Percentiles rank a stretch among this genome's conserved stretches.
Evolutionary conservation across 2,888 invertebrate species (phyloP).

Genomic region (Itoplectis maculator): DNA sequence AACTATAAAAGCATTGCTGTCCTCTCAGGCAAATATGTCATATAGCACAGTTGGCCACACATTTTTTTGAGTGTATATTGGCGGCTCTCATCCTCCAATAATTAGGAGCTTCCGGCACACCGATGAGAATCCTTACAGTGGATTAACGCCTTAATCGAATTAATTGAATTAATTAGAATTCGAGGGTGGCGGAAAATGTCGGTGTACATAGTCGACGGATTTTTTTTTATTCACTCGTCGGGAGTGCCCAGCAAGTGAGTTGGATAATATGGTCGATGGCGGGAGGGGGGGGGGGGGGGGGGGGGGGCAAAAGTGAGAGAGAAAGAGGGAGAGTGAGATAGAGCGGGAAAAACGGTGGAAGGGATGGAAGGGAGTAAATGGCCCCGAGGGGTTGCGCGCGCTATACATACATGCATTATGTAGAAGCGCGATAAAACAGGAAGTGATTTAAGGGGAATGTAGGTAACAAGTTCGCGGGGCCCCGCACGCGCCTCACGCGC

Average conservation of each 20-base stretch:
- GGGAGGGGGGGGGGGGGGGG: no score
- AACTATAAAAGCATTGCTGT: no score
- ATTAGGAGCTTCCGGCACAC: not conserved
- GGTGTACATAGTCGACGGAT: not conserved
- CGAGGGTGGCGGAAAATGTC: not conserved
- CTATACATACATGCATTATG: constrained; percentile 64
- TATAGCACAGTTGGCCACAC: no score
- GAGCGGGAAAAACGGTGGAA: constrained; percentile 1
- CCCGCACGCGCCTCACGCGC: constrained; percentile 34
- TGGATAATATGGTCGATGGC: no score
- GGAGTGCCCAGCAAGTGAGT: no score
- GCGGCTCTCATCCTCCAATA: no score
- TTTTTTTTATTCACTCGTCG: constrained; percentile 18
- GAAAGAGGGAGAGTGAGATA: constrained; percentile 41
- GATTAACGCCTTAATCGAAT: constrained; percentile 27
- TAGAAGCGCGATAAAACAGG: constrained; percentile 71
- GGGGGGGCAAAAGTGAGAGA: constrained; percentile 1
- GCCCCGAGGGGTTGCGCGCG: constrained; percentile 10
- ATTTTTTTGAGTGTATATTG: no score
- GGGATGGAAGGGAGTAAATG: constrained; percentile 37
- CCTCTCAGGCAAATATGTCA: no score
- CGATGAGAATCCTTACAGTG: not conserved
- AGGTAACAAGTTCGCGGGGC: constrained; percentile 80
- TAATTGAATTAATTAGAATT: not conserved
- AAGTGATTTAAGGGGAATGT: constrained; percentile 80